Evolutionary conservation across 2,888 invertebrate genomes (phyloP), one percentile per base, ranked within the genome.

Genomic region (Chrysomela aeneicollis): DNA sequence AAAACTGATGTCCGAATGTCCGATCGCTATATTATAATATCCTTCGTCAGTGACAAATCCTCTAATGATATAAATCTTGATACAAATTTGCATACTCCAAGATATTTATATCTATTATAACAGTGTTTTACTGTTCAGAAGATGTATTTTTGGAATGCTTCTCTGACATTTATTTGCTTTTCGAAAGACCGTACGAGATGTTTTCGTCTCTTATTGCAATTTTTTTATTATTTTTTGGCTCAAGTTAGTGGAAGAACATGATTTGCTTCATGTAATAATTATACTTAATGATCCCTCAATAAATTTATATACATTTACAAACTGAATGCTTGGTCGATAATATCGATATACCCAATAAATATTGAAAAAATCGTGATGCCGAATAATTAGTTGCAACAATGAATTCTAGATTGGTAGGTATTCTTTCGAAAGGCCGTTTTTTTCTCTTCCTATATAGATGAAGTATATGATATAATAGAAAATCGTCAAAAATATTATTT

Each of bases 51-150:
- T 72, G 71, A 74, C 75, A 61, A 69, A 76, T 76, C 76, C 76
- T 75, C 73, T 78, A 77, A 76, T 77, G 71, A 75, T 73, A 73
- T 71, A 68, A 77, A 77, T 75, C 76, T 64, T 77, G 71, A 75
- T 73, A 73, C 72, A 68, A 77, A 77, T 75, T 77, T 62, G 74
- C 75, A 74, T 74, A 74, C 73, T 74, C 71, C 71, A 69, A 72
- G 70, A 76, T 78, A 78, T 78, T 78, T 78, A 78, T 78, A 77
- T 75, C 74, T 75, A 67, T 76, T 78, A 77, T 78, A 78, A 77
- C 76, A 77, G 76, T 72, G 76, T 71, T 74, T 73, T 73, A 72
- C 72, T 72, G 72, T 71, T 68, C 66, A 65, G 67, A 68, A 65
- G 63, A 68, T 67, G 63, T 71, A 71, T 72, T 71, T 73, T 68